Conservation (phyloP, 2,888 invertebrate species). For the Nephrocerus scutellatus region DNA sequence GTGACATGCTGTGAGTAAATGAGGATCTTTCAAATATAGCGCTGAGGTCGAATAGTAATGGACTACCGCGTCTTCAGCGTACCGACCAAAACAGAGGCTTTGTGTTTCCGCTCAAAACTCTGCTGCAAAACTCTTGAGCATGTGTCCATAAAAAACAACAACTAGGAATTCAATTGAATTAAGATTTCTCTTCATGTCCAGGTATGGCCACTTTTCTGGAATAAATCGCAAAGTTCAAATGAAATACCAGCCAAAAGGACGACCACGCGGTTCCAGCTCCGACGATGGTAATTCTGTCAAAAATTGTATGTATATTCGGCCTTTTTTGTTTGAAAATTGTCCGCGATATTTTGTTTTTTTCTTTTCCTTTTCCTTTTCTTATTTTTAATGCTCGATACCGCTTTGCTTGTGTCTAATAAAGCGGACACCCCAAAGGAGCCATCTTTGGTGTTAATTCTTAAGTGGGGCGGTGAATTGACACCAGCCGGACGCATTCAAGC, state of each 20-base stretch:
- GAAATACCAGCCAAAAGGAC: constrained; percentile 95
- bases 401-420: constrained; percentile 12
- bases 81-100: too few relatives aligned
- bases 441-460: constrained; percentile 90
- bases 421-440: constrained; percentile 83
- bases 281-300: constrained; percentile 70
- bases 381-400: constrained; percentile 2
- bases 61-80: too few relatives aligned
- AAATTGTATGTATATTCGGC: constrained; percentile 27
- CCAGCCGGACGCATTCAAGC: constrained; percentile 97
- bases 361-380: constrained; percentile 12
- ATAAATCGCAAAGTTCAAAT: constrained; percentile 99
- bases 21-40: too few relatives aligned
- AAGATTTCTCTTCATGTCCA: too few relatives aligned
- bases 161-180: too few relatives aligned
- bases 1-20: too few relatives aligned
- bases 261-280: constrained; percentile 84
- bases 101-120: too few relatives aligned
- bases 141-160: too few relatives aligned
- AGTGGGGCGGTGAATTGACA: constrained; percentile 99
- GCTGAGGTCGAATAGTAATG: too few relatives aligned
- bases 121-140: too few relatives aligned
- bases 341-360: constrained; percentile 2
- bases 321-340: constrained; percentile 3
- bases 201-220: constrained; percentile 99